A percentile compares a stretch with the other conserved stretches of the same genome.
These are phyloP conservation scores for Brenthis daphne DNA, from an alignment of 2,888 invertebrate species.

Conservation along the genomic window DNA sequence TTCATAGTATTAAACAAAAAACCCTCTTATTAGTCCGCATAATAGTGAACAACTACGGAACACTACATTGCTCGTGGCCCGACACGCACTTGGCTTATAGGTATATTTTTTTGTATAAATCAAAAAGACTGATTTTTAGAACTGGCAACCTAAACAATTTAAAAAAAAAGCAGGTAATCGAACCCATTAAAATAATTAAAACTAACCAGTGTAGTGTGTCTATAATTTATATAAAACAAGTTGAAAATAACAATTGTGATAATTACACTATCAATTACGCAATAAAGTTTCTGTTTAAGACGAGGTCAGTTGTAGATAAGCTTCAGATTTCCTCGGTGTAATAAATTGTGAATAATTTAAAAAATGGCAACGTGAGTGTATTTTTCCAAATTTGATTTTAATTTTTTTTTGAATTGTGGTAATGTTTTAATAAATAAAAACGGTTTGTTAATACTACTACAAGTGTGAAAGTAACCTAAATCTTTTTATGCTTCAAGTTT, in stretches of 20 bases:
- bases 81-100: too few relatives aligned
- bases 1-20: too few relatives aligned
- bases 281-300: conserved; percentile 23
- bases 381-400: conserved; percentile 7
- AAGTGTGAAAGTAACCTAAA: conserved; percentile 12
- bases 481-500: background rate
- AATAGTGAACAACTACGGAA: too few relatives aligned
- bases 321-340: conserved; percentile 32
- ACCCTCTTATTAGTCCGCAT: too few relatives aligned
- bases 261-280: conserved; percentile 29
- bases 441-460: background rate
- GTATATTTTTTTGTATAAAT: too few relatives aligned
- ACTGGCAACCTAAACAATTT: too few relatives aligned
- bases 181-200: background rate
- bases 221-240: conserved; percentile 4
- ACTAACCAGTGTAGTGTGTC: background rate
- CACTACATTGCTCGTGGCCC: too few relatives aligned
- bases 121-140: too few relatives aligned
- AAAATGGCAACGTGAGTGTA: conserved; percentile 38
- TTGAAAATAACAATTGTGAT: background rate
- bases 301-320: conserved; percentile 39
- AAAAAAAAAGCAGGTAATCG: background rate
- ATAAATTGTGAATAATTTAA: conserved; percentile 22
- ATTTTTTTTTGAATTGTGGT: background rate
- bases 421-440: background rate